Evolutionary conservation across 2,113 vertebrate genomes (phyloP), one percentile per base, ranked within the genome.

Genomic region (Oreochromis tanganicae): DNA sequence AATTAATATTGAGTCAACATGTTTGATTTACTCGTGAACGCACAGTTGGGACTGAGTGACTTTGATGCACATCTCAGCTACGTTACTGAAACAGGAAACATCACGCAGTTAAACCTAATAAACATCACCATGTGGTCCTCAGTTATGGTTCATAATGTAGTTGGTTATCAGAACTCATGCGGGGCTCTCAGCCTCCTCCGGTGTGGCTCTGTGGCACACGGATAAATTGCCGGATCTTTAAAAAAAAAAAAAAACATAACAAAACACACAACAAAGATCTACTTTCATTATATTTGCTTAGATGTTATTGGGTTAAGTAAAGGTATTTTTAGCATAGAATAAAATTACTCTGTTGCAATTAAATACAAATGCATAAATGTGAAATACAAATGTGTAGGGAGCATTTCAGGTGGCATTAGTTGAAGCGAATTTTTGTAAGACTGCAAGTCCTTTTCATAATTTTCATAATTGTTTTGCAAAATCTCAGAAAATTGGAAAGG

Each of bases 121-220:
- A 68, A 5, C 36, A 21, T 41, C 19, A 41, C 4, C 19, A 13
- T 38, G 1, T n/a, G n/a, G n/a, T n/a, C n/a, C n/a, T n/a, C n/a
- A n/a, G 29, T 68, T 0, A 38, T 41, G 34, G 1, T 41, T 38
- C 19, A 21, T 38, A 57, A 27, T 38, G 8, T 41, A 68, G 17
- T 7, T 66, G 34, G 34, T 41, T 14, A 41, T 68, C 63, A 68
- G 63, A 68, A 21, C 34, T 41, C 21, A 5, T 0, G 63, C 1
- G 0, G 4, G 0, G 36, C 38, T 46, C 0, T 73, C 8, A 0
- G 27, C 38, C 21, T 46, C 8, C 68, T 73, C 0, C 1, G 0
- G 21, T 1, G 1, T 6, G 7, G n/a, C 7, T 46, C 21, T 2
- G 34, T 36, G 19, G 41, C 21, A 24, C 2, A 4, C 2, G 3